These are phyloP conservation scores for Rhyacophila evoluta DNA, from an alignment of 2,888 invertebrate species.

Conservation along the genomic window DNA sequence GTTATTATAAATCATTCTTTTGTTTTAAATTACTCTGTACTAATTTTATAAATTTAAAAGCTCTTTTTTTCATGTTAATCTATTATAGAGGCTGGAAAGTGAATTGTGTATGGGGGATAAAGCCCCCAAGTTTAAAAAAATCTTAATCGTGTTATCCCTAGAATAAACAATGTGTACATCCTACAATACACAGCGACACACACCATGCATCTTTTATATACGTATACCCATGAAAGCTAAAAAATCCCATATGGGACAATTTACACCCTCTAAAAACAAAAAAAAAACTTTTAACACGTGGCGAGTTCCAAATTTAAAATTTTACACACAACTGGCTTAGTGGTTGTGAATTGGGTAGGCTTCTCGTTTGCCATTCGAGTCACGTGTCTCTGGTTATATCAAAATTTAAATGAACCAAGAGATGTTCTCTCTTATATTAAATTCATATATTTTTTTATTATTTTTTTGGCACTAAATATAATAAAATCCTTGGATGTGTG, in stretches of 20 bases:
- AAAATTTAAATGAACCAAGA: neutral
- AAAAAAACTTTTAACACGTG: neutral
- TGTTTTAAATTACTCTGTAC: no score
- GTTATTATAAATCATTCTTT: no score
- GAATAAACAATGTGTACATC: no score
- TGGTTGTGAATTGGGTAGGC: neutral
- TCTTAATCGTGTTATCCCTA: no score
- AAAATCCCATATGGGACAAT: neutral
- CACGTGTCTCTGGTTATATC: neutral
- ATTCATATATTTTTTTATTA: neutral
- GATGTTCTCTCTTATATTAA: neutral
- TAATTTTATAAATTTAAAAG: no score
- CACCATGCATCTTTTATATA: no score
- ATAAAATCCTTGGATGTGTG: neutral
- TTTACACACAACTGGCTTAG: neutral
- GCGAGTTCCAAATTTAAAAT: neutral
- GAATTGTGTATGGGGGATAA: no score
- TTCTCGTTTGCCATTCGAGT: neutral
- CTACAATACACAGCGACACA: no score
- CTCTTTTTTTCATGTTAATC: no score
- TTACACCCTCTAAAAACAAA: neutral
- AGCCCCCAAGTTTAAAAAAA: no score
- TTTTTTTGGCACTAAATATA: neutral
- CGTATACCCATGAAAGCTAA: neutral
- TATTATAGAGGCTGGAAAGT: no score